These are phyloP conservation scores for Thymallus thymallus DNA, from an alignment of 2,113 vertebrate species.

Conservation along the genomic window DNA sequence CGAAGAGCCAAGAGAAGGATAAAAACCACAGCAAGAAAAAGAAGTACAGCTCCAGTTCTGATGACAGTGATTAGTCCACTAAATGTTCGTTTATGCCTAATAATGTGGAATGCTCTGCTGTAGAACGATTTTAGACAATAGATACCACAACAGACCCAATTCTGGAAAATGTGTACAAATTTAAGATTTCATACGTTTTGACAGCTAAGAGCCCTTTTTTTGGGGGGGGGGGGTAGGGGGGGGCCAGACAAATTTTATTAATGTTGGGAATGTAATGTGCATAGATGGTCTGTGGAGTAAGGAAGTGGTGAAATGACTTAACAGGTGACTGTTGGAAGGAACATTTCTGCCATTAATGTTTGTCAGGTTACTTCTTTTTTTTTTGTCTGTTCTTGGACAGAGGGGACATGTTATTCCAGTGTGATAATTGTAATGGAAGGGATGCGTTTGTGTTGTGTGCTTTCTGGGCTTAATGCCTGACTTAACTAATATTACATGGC, in stretches of 20 bases:
- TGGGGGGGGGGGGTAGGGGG: too few species aligned
- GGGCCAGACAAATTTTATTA: not conserved
- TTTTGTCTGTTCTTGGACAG: not conserved
- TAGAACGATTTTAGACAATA: conserved; percentile 15
- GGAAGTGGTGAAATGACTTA: not conserved
- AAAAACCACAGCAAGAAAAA: conserved; percentile 80
- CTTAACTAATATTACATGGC: not conserved
- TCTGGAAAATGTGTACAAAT: not conserved
- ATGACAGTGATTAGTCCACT: conserved; percentile 77
- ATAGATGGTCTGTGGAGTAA: not conserved
- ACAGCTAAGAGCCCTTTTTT: conserved; percentile 1
- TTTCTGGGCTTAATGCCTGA: not conserved
- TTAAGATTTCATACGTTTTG: conserved; percentile 7
- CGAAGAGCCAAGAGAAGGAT: conserved; percentile 75
- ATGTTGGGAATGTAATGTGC: not conserved
- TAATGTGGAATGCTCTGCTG: not conserved
- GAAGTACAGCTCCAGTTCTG: conserved; percentile 85
- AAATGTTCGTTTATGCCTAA: not conserved
- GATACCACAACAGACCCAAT: conserved; percentile 7
- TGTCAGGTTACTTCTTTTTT: not conserved
- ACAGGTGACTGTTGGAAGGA: not conserved
- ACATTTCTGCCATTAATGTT: not conserved
- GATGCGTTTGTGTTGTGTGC: not conserved
- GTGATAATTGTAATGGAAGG: not conserved
- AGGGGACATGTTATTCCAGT: not conserved